Base-by-base conservation (phyloP, 1,140 invertebrate species). In the Trichonephila clavata region DNA sequence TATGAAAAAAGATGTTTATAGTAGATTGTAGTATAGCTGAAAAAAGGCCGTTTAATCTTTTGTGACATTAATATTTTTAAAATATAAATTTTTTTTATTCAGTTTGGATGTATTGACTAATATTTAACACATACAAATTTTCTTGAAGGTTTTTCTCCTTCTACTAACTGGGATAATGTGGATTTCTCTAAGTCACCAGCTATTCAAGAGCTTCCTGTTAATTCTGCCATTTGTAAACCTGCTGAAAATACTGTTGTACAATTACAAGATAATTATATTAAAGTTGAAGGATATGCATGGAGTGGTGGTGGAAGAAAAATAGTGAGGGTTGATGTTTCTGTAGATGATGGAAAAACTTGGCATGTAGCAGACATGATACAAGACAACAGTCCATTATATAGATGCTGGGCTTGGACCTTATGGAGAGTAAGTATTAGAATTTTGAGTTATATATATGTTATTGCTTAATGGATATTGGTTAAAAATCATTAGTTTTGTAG, bases 151-250 rank as follows among this genome's bases (percentile, higher is more conserved):
- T 99, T 99, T 96, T 98, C 98, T 94, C 98, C 99, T 1, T 98
- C 97, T 89, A 97, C 97, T 0, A 97, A 98, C 95, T 98, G 98
- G 97, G 97, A 99, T 95, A 98, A 97, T 50, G 98, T 98, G 0
- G 98, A 99, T 96, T 99, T 98, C 95, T 97, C 96, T 20, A 97
- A 97, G 94, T 97, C 98, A 10, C 98, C 98, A 32, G 97, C 99
- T 4, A 99, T 99, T 90, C 98, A 99, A 96, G 98, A 99, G 94
- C 97, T 99, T 95, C 99, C 99, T 7, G 98, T 99, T 0, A 98
- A 98, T 68, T 99, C 98, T 8, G 99, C 98, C 0, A 98, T 99
- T 94, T 99, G 99, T 95, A 96, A 96, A 86, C 99, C 99, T 0
- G 94, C 95, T 77, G 86, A 95, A 92, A 96, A 97, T 39, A 97